Evolutionary conservation across 2,888 invertebrate species (phyloP).

Genomic region (Serripes groenlandicus): DNA sequence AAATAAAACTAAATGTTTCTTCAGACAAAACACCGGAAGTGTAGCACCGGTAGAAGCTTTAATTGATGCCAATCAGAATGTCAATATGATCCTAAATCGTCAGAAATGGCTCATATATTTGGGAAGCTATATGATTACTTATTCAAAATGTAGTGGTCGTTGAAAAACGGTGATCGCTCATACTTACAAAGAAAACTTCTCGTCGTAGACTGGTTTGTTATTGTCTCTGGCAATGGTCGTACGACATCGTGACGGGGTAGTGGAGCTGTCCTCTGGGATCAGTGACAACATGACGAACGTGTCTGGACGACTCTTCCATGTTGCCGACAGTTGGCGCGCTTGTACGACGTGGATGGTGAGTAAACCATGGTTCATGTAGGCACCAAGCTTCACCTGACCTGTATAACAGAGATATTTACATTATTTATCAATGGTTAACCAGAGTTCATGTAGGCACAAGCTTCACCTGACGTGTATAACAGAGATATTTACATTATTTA

Average conservation of each 20-base stretch:
- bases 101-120: no score
- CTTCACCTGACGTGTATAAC: neutral
- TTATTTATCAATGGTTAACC: no score
- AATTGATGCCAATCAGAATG: no score
- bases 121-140: no score
- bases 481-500: no score
- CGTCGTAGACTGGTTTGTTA: constrained; percentile 80
- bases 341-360: constrained; percentile 82
- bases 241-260: constrained; percentile 76
- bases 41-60: no score
- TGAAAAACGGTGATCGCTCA: no score
- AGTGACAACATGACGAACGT: constrained; percentile 74
- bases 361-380: constrained; percentile 83
- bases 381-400: constrained; percentile 83
- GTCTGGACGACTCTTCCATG: constrained; percentile 71
- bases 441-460: neutral
- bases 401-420: no score
- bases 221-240: constrained; percentile 74
- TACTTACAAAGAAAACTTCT: constrained; percentile 85
- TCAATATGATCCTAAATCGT: no score
- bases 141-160: no score
- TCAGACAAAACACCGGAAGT: no score
- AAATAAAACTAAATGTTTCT: no score
- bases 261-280: constrained; percentile 75
- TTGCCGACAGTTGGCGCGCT: constrained; percentile 73